These are phyloP conservation scores for Rhinichthys klamathensis DNA, from an alignment of 2,113 vertebrate species.

Conservation along the genomic window DNA sequence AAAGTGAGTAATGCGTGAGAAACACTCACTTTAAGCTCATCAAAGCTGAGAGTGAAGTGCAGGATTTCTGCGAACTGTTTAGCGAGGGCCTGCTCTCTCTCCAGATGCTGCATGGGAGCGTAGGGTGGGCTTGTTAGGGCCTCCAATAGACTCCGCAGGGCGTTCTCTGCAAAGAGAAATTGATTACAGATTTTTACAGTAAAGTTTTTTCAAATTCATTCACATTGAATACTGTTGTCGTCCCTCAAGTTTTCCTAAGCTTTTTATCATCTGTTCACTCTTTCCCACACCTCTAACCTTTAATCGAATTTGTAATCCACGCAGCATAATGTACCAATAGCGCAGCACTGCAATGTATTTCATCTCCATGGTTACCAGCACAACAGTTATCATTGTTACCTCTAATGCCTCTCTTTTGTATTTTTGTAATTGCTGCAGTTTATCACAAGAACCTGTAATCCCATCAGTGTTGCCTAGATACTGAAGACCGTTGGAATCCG, in stretches of 20 bases:
- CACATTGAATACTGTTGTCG: background rate
- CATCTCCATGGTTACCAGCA: constrained; percentile 13
- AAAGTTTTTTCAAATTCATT: background rate
- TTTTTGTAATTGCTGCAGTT: constrained; percentile 34
- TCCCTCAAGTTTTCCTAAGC: background rate
- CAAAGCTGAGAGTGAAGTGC: constrained; percentile 92
- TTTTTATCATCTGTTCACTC: background rate
- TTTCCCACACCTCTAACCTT: background rate
- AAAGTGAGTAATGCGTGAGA: background rate
- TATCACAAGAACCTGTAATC: constrained; percentile 12
- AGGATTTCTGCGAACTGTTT: constrained; percentile 93
- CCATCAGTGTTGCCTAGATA: constrained; percentile 13
- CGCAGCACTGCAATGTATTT: background rate
- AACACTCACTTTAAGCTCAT: constrained; percentile 85
- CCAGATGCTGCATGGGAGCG: constrained; percentile 88
- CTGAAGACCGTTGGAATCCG: background rate
- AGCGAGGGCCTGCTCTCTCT: constrained; percentile 88
- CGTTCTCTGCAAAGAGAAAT: constrained; percentile 77
- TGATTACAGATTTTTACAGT: background rate
- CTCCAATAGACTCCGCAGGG: constrained; percentile 88
- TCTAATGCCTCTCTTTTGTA: constrained; percentile 13
- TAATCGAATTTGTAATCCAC: background rate
- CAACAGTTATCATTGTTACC: background rate
- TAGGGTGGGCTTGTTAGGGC: constrained; percentile 89
- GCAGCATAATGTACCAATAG: background rate